A percentile compares a stretch with the other conserved stretches of the same genome.
phyloP scores from a whole-genome alignment of 1,140 invertebrate species.

The Eriocheir sinensis region DNA sequence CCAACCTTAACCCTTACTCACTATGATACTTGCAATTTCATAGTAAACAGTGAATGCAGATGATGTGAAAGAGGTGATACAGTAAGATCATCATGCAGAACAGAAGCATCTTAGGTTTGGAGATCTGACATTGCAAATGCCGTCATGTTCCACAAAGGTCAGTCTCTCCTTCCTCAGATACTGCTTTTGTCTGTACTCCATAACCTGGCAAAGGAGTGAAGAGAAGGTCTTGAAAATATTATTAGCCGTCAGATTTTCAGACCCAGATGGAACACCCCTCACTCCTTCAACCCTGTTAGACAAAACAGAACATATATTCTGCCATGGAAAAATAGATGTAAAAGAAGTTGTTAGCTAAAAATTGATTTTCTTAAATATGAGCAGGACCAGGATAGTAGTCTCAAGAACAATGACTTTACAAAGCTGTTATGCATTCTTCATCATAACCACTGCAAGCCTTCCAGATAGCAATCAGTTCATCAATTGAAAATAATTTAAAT shows the following conservation, averaged over 20 bases:
- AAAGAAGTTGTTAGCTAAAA: too few species aligned
- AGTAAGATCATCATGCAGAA: too few species aligned
- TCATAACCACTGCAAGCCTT: conserved; percentile 72
- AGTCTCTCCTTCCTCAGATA: not conserved
- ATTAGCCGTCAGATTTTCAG: conserved; percentile 58
- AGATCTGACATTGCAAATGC: not conserved
- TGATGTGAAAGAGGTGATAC: not conserved
- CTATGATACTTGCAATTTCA: not conserved
- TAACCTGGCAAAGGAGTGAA: not conserved
- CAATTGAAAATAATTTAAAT: not conserved
- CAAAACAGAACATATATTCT: too few species aligned
- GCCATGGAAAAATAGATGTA: too few species aligned
- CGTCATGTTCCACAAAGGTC: not conserved
- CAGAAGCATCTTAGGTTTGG: too few species aligned
- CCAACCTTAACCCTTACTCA: conserved; percentile 31
- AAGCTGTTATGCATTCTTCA: conserved; percentile 69
- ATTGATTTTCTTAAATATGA: too few species aligned
- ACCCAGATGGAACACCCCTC: conserved; percentile 39
- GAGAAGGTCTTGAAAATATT: conserved; percentile 29
- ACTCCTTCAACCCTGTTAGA: conserved; percentile 18
- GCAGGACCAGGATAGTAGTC: conserved; percentile 51
- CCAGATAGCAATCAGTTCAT: not conserved
- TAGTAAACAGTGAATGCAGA: not conserved
- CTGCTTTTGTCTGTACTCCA: not conserved
- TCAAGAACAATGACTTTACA: conserved; percentile 67